Conservation (phyloP, 2,113 vertebrate species). For the Sceloporus tristichus region DNA sequence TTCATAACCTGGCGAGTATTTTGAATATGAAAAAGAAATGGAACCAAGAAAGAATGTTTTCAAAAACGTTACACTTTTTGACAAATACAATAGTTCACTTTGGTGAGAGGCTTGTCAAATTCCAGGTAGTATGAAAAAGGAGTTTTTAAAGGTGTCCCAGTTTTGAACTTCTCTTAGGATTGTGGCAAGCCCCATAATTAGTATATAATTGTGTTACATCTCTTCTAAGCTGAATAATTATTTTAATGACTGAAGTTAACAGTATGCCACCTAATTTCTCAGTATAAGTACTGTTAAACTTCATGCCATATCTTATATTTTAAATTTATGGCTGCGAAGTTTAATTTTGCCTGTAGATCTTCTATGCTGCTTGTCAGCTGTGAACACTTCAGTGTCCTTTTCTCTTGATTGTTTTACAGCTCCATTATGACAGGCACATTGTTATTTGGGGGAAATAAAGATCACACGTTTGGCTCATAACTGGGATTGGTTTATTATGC, state of each 20-base stretch:
- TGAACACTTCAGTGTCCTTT: slow-evolving; percentile 24
- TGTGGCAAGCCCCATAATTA: slow-evolving; percentile 40
- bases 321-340: slow-evolving; percentile 42
- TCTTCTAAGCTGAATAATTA: slow-evolving; percentile 50
- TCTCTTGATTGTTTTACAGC: slow-evolving; percentile 44
- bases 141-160: slow-evolving; percentile 44
- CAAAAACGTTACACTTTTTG: neutral
- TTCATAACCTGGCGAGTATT: neutral
- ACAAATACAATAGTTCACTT: neutral
- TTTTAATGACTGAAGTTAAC: slow-evolving; percentile 59
- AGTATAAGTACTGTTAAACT: slow-evolving; percentile 50
- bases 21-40: neutral
- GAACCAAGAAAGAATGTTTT: neutral
- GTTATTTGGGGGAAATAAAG: slow-evolving; percentile 18
- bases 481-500: slow-evolving; percentile 5
- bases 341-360: slow-evolving; percentile 55
- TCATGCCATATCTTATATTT: slow-evolving; percentile 43
- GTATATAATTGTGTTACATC: slow-evolving; percentile 35
- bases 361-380: slow-evolving; percentile 44
- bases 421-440: slow-evolving; percentile 48
- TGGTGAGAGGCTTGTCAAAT: neutral
- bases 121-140: neutral
- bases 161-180: slow-evolving; percentile 36
- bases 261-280: slow-evolving; percentile 55
- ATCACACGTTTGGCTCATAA: slow-evolving; percentile 34